A percentile compares a stretch with the other conserved stretches of the same genome.
These are phyloP conservation scores for Varecia variegata DNA, from an alignment of 2,797 vertebrate species.

Conservation along the genomic window DNA sequence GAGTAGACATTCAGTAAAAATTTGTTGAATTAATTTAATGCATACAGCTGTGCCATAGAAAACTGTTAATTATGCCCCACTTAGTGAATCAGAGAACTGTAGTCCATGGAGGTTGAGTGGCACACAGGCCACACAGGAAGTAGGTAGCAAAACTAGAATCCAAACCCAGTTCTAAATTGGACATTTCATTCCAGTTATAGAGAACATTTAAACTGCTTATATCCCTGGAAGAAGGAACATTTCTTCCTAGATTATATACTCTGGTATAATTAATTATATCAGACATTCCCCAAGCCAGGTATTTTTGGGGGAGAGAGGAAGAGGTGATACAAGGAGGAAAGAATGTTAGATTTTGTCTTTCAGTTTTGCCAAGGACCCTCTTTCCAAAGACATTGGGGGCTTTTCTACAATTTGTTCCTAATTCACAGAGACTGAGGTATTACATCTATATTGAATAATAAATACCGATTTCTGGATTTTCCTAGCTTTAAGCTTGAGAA, in stretches of 20 bases:
- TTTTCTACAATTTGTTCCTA: neutral
- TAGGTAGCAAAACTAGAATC: neutral
- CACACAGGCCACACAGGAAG: neutral
- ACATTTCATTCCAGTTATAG: neutral
- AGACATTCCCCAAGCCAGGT: neutral
- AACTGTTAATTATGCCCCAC: neutral
- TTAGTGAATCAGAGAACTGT: neutral
- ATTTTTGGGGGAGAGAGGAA: neutral
- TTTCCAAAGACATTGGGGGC: neutral
- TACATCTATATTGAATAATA: neutral
- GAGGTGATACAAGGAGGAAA: neutral
- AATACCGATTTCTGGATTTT: slow-evolving; percentile 24
- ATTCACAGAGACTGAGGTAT: neutral
- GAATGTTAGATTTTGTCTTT: neutral
- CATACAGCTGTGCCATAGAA: neutral
- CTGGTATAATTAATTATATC: neutral
- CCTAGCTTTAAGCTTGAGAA: neutral
- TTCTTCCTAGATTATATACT: neutral
- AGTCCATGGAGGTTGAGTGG: neutral
- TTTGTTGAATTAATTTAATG: neutral
- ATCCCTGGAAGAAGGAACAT: neutral
- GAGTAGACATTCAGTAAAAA: neutral
- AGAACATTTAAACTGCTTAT: neutral
- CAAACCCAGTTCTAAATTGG: neutral
- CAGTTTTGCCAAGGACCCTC: neutral